Conservation (phyloP, 2,113 vertebrate genomes). For the Phocoena phocoena region DNA sequence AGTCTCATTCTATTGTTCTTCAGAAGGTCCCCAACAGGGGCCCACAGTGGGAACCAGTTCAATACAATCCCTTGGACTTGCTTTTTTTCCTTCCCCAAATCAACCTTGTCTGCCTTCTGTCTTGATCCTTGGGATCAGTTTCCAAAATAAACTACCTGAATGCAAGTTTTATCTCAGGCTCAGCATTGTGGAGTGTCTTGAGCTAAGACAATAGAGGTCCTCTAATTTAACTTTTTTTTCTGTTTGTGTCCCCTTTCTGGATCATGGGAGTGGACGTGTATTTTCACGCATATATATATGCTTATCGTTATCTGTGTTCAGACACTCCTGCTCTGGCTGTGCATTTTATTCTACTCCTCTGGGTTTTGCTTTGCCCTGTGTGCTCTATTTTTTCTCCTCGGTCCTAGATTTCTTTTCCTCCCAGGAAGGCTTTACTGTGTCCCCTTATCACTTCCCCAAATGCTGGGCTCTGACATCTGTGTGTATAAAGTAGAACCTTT, state of each 20-base stretch:
- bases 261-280: rapidly evolving
- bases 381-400: neutral
- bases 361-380: neutral
- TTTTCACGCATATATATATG: neutral
- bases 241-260: neutral
- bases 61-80: no score
- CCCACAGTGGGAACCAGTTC: neutral
- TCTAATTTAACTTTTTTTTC: neutral
- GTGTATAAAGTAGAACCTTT: neutral
- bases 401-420: neutral
- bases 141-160: neutral
- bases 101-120: neutral
- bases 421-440: neutral
- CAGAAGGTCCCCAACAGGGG: neutral
- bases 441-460: neutral
- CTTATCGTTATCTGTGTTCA: neutral
- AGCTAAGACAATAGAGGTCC: neutral
- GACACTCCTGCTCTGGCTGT: neutral
- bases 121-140: neutral
- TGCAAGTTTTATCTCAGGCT: neutral
- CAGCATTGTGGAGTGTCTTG: neutral
- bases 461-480: neutral
- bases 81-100: neutral
- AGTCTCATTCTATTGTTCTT: neutral
- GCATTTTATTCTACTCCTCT: neutral